Evolutionary conservation across 2,113 vertebrate species (phyloP).

Genomic region (Otus sunia): DNA sequence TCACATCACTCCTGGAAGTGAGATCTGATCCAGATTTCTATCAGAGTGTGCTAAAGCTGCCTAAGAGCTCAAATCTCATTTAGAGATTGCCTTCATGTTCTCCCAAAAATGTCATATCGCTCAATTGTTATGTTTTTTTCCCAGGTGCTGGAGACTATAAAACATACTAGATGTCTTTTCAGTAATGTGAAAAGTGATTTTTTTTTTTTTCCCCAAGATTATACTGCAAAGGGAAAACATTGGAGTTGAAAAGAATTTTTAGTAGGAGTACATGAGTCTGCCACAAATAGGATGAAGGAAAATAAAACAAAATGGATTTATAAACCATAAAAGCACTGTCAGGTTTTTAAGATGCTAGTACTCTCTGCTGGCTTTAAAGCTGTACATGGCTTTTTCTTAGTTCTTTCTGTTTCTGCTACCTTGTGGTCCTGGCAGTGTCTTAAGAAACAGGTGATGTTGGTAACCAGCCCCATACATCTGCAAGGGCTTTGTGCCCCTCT

Average conservation of each 20-base stretch:
- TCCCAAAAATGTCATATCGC: conserved; percentile 55
- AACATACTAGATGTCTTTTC: conserved; percentile 22
- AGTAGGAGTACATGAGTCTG: conserved; percentile 52
- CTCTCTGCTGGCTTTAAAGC: neutral
- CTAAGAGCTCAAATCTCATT: conserved; percentile 68
- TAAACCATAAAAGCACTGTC: neutral
- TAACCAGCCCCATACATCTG: neutral
- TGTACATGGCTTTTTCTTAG: neutral
- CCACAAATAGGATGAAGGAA: conserved; percentile 54
- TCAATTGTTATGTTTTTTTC: conserved; percentile 52
- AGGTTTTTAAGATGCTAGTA: conserved; percentile 23
- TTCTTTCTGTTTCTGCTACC: neutral
- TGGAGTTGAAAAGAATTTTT: conserved; percentile 65
- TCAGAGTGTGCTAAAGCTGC: conserved; percentile 29
- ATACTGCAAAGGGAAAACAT: conserved; percentile 34
- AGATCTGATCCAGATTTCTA: conserved; percentile 49
- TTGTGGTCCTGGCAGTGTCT: neutral
- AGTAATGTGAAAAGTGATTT: conserved; percentile 62
- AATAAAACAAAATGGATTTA: conserved; percentile 64
- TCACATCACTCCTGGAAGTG: conserved; percentile 4
- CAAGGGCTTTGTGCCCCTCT: neutral
- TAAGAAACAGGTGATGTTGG: neutral
- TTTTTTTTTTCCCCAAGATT: neutral
- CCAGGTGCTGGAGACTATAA: conserved; percentile 59
- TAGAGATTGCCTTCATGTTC: conserved; percentile 58